Evolutionary conservation across 2,888 invertebrate genomes (phyloP).

Genomic region (Creontiades dilutus): DNA sequence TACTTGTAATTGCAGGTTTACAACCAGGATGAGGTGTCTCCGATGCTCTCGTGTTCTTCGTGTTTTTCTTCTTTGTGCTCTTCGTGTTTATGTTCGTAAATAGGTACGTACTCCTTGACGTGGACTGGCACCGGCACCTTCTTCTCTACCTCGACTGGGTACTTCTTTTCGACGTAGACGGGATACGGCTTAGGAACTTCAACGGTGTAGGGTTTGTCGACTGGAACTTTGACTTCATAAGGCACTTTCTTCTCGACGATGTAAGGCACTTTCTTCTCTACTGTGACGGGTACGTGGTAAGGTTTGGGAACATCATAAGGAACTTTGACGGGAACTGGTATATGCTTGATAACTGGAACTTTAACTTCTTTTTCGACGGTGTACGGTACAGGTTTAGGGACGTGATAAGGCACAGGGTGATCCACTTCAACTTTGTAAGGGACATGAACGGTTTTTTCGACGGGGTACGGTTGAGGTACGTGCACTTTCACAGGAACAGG

Average conservation of each 20-base stretch:
- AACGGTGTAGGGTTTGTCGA: conserved; percentile 74
- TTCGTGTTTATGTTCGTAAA: conserved; percentile 74
- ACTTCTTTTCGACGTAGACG: conserved; percentile 75
- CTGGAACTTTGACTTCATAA: conserved; percentile 67
- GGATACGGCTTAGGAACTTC: conserved; percentile 73
- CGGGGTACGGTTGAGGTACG: conserved; percentile 69
- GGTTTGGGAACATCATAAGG: conserved; percentile 73
- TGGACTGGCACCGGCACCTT: conserved; percentile 75
- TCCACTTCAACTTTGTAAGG: conserved; percentile 74
- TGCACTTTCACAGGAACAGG: conserved; percentile 75
- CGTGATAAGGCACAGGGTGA: conserved; percentile 73
- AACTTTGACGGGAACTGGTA: conserved; percentile 74
- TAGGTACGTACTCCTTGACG: conserved; percentile 75
- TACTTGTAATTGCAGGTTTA: too few relatives aligned
- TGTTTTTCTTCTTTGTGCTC: conserved; percentile 67
- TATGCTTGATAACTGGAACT: conserved; percentile 61
- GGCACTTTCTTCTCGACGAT: conserved; percentile 69
- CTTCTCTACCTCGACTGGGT: conserved; percentile 73
- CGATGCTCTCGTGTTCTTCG: conserved; percentile 12
- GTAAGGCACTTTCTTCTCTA: conserved; percentile 74
- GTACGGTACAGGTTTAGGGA: conserved; percentile 70
- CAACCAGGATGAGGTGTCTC: conserved; percentile 49
- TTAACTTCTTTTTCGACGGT: conserved; percentile 66
- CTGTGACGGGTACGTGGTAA: conserved; percentile 73
- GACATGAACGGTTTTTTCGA: conserved; percentile 72